Evolutionary conservation across 2,888 invertebrate species (phyloP).

Genomic region (Sphaeridia pumilis): DNA sequence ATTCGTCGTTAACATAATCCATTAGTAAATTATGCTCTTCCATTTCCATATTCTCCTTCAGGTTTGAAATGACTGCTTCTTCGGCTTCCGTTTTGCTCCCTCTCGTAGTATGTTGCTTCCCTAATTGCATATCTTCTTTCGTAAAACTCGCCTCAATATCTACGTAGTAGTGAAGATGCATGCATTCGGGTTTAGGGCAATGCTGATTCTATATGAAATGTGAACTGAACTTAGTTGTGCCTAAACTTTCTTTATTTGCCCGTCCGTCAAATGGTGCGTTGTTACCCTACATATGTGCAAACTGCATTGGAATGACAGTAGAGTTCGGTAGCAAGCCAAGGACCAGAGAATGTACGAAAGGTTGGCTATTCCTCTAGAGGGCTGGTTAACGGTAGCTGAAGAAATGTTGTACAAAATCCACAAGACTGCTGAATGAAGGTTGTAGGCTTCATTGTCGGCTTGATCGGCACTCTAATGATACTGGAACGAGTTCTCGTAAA

Average conservation of each 20-base stretch:
- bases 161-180: constrained; percentile 97
- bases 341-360: too few relatives aligned
- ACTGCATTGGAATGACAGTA: too few relatives aligned
- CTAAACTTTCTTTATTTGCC: constrained; percentile 91
- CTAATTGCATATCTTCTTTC: constrained; percentile 98
- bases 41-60: constrained; percentile 7
- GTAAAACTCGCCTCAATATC: constrained; percentile 87
- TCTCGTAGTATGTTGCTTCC: constrained; percentile 78
- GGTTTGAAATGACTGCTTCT: background rate
- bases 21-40: constrained; percentile 8
- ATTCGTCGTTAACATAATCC: constrained; percentile 5
- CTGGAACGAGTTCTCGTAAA: constrained; percentile 1
- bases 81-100: constrained; percentile 4
- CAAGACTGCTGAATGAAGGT: too few relatives aligned
- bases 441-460: too few relatives aligned
- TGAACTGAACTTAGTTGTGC: constrained; percentile 99
- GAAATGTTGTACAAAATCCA: constrained; percentile 11
- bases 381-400: constrained; percentile 20
- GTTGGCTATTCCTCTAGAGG: too few relatives aligned
- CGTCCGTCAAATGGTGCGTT: constrained; percentile 92
- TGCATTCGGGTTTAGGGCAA: constrained; percentile 97
- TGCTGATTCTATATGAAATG: constrained; percentile 97
- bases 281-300: too few relatives aligned
- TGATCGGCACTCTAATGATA: constrained; percentile 3
- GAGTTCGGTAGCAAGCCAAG: too few relatives aligned